Conservation (phyloP, 2,797 vertebrate genomes). For the Rhinella marina region DNA sequence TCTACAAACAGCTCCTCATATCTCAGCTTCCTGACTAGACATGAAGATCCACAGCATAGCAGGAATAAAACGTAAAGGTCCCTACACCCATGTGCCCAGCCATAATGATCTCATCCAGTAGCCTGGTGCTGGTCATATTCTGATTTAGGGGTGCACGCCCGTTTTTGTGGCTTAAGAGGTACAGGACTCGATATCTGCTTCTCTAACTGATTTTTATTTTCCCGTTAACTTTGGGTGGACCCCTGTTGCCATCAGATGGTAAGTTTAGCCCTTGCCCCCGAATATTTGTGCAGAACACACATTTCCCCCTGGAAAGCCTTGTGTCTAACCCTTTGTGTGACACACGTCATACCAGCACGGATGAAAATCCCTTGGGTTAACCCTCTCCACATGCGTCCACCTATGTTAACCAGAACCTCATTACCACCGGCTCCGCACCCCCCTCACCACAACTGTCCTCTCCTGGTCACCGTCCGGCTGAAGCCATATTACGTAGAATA, state of each 20-base stretch:
- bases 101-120: neutral
- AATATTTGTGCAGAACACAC: neutral
- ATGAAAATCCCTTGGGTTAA: neutral
- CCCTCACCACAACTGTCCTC: neutral
- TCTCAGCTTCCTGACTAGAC: no score
- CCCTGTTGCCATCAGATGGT: slow-evolving; percentile 1
- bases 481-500: neutral
- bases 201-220: neutral
- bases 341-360: neutral
- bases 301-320: neutral
- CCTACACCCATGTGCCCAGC: neutral
- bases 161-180: neutral
- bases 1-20: no score
- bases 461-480: neutral
- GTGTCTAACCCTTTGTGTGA: slow-evolving; percentile 21
- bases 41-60: no score
- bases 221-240: slow-evolving; percentile 3
- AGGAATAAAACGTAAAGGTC: no score
- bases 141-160: neutral
- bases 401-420: neutral
- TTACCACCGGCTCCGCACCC: neutral
- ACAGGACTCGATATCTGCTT: neutral
- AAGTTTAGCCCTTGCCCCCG: slow-evolving; percentile 11
- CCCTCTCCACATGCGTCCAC: neutral
- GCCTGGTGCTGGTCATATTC: neutral